Percentiles rank a stretch among this genome's conserved stretches.
phyloP scores from a whole-genome alignment of 2,113 vertebrate species.

The Macquaria australasica region DNA sequence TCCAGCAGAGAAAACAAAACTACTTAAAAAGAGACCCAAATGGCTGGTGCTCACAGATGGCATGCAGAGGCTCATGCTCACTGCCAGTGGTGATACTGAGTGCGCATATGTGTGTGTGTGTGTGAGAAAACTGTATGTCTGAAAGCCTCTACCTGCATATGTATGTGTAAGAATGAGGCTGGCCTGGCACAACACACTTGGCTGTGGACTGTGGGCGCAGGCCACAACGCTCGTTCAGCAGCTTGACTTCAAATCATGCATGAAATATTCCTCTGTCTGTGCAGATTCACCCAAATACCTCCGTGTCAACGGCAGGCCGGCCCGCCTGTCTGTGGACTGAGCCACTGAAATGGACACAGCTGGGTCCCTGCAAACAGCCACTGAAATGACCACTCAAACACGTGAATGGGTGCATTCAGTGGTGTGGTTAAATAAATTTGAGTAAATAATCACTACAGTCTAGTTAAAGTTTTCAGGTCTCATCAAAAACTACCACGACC shows the following conservation, averaged over 20 bases:
- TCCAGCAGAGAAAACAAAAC: constrained; percentile 61
- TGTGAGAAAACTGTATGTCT: background rate
- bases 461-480: background rate
- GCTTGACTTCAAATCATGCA: constrained; percentile 70
- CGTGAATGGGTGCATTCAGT: background rate
- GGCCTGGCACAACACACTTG: constrained; percentile 45
- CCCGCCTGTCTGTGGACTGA: background rate
- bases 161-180: constrained; percentile 33
- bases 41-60: constrained; percentile 39
- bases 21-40: constrained; percentile 57
- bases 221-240: constrained; percentile 49
- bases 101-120: constrained; percentile 16
- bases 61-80: constrained; percentile 29
- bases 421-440: background rate
- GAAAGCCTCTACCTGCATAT: constrained; percentile 12
- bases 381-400: constrained; percentile 11
- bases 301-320: constrained; percentile 30
- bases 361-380: constrained; percentile 1
- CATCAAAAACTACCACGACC: background rate
- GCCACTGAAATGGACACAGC: constrained; percentile 25
- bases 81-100: constrained; percentile 16
- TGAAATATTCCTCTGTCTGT: constrained; percentile 63
- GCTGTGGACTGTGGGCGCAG: constrained; percentile 30
- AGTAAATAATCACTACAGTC: background rate
- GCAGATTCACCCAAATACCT: constrained; percentile 37